Evolutionary conservation across 2,113 vertebrate species (phyloP), one percentile per base, ranked within the genome.

Genomic region (Galbula dea): DNA sequence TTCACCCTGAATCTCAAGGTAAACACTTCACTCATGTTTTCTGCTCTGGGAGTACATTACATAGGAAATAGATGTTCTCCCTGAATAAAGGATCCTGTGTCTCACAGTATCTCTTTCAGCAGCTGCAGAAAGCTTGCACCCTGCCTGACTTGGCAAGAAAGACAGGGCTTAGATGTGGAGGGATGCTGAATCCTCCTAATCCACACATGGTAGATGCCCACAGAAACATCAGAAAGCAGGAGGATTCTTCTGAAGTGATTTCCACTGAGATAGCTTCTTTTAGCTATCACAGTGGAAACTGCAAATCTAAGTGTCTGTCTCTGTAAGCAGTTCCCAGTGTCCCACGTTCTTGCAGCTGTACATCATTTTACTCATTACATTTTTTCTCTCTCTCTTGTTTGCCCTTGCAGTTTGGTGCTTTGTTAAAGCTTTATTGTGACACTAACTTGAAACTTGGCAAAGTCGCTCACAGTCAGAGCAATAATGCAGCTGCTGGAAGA

Each of bases 1-100:
- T 76, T 77, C 76, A 52, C 68, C 57, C 73, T 81, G 86, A 90
- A 88, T 84, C 88, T 83, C 73, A 61, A n/a, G n/a, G 83, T 83
- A 93, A 94, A 86, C 59, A 72, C 17, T 75, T 22, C 26, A 48
- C 61, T 72, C 39, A 21, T 51, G 39, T 79, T 95, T 88, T 90
- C 69, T 88, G 15, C 24, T 83, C n/a, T 72, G 57, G 73, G 52
- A 90, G 43, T 45, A 36, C 48, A 75, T 63, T 77, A 74, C 68
- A 83, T 3, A 75, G 48, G 45, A 65, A 78, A 13, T 14, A 74
- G 68, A 69, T 13, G 67, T 86, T 73, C 34, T 62, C 41, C 62
- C 74, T 3, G 26, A 29, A 80, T 36, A 80, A 61, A 79, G 46
- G 32, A 26, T 29, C 34, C 59, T 74, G 19, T 81, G 65, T 83